phyloP scores from a whole-genome alignment of 2,888 invertebrate species.

The Muscina levida region DNA sequence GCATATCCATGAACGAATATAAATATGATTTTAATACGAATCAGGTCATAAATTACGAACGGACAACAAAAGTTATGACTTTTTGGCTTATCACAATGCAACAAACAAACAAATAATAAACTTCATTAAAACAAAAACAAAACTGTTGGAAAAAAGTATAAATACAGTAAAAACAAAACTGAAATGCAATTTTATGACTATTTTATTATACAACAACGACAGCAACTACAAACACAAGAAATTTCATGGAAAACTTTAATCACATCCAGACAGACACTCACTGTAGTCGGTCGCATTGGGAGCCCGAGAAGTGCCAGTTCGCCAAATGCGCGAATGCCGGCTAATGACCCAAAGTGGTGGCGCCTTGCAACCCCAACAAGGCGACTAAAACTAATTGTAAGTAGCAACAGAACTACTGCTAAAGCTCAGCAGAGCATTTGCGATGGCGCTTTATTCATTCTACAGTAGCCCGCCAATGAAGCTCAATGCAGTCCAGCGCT shows the following conservation, averaged over 20 bases:
- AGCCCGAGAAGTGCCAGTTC: conserved; percentile 37
- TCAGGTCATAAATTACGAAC: conserved; percentile 62
- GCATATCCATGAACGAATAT: conserved; percentile 46
- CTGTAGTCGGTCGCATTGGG: conserved; percentile 44
- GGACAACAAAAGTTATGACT: conserved; percentile 64
- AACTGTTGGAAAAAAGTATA: conserved; percentile 36
- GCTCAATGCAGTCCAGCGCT: background rate
- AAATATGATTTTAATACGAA: conserved; percentile 65
- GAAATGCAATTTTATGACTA: conserved; percentile 62
- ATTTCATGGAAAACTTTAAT: conserved; percentile 46
- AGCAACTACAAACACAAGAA: conserved; percentile 46
- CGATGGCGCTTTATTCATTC: conserved; percentile 35
- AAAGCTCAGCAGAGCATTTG: conserved; percentile 32
- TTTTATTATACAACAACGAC: conserved; percentile 61
- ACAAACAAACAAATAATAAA: conserved; percentile 60
- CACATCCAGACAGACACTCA: conserved; percentile 28
- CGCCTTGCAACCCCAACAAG: conserved; percentile 54
- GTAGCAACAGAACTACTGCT: conserved; percentile 37
- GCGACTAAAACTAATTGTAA: conserved; percentile 36
- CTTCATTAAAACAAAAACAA: conserved; percentile 58
- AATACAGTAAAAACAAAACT: conserved; percentile 35
- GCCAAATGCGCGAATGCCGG: conserved; percentile 61
- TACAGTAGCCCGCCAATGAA: background rate
- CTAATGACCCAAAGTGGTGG: conserved; percentile 66
- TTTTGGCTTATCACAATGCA: conserved; percentile 63